A percentile compares a stretch with the other conserved stretches of the same genome.
phyloP scores from a whole-genome alignment of 2,113 vertebrate genomes.

The Hemiprocne comata region DNA sequence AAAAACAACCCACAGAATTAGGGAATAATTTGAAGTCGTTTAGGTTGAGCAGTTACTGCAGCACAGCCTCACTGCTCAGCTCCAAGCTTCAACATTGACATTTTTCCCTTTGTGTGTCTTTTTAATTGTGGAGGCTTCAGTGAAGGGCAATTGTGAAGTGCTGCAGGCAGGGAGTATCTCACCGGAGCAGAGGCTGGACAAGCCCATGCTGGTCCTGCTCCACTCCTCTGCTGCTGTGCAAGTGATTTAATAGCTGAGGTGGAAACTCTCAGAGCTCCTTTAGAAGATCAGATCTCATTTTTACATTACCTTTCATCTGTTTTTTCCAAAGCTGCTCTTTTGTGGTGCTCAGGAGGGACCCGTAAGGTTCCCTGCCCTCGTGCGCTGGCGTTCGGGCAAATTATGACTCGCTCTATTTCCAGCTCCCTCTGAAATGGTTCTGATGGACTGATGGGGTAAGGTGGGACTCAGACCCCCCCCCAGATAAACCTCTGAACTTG shows the following conservation, averaged over 20 bases:
- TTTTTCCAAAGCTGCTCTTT: background rate
- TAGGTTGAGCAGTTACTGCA: background rate
- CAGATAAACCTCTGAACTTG: background rate
- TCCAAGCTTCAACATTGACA: background rate
- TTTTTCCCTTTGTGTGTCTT: background rate
- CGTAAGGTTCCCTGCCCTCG: background rate
- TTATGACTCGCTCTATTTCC: background rate
- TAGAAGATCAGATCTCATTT: background rate
- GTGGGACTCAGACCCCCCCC: background rate
- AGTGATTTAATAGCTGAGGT: background rate
- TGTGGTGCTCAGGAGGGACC: background rate
- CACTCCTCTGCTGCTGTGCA: fast-evolving
- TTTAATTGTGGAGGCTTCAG: background rate
- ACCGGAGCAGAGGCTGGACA: too few relatives aligned
- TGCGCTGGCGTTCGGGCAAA: background rate
- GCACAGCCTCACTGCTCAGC: background rate
- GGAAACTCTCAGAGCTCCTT: background rate
- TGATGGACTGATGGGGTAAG: background rate
- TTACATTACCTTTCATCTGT: background rate
- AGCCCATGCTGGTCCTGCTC: fast-evolving
- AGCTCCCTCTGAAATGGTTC: background rate
- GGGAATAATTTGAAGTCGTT: background rate
- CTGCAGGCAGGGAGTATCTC: too few relatives aligned
- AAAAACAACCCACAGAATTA: too few relatives aligned
- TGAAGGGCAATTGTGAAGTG: background rate